A percentile compares a stretch with the other conserved stretches of the same genome.
phyloP scores from a whole-genome alignment of 1,140 invertebrate genomes.

The Pseudomyrmex dendroicus region DNA sequence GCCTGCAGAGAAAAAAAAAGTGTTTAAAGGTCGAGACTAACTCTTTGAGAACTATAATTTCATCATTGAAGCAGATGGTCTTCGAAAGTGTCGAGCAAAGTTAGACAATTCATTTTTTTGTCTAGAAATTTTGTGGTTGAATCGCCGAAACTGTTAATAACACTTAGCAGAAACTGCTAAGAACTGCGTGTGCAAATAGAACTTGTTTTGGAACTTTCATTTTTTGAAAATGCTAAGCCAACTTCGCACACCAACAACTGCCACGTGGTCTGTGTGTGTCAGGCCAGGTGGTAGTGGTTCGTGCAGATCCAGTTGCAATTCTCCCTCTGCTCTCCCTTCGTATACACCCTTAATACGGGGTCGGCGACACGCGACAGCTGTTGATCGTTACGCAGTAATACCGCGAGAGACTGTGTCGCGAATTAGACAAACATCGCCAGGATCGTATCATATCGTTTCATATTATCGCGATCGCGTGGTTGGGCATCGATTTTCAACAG shows the following conservation, averaged over 20 bases:
- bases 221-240: not conserved
- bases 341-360: not conserved
- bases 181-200: too few species aligned
- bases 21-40: too few species aligned
- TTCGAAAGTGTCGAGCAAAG: too few species aligned
- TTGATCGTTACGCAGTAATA: slow-evolving; percentile 53
- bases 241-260: slow-evolving; percentile 10
- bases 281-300: slow-evolving; percentile 48
- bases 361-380: slow-evolving; percentile 58
- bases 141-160: too few species aligned
- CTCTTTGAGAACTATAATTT: too few species aligned
- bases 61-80: too few species aligned
- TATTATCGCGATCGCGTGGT: not conserved
- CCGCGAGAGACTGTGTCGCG: slow-evolving; percentile 41
- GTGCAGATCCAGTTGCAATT: slow-evolving; percentile 33
- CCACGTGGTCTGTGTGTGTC: slow-evolving; percentile 5
- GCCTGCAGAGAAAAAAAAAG: too few species aligned
- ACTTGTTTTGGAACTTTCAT: too few species aligned
- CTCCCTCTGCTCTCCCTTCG: not conserved
- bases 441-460: too few species aligned
- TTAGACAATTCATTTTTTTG: too few species aligned
- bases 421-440: not conserved
- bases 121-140: too few species aligned
- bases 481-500: slow-evolving; percentile 15
- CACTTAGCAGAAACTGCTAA: too few species aligned